A percentile compares a stretch with the other conserved stretches of the same genome.
Conservation (phyloP, 1,140 invertebrate species). For the Pissodes strobi region DNA sequence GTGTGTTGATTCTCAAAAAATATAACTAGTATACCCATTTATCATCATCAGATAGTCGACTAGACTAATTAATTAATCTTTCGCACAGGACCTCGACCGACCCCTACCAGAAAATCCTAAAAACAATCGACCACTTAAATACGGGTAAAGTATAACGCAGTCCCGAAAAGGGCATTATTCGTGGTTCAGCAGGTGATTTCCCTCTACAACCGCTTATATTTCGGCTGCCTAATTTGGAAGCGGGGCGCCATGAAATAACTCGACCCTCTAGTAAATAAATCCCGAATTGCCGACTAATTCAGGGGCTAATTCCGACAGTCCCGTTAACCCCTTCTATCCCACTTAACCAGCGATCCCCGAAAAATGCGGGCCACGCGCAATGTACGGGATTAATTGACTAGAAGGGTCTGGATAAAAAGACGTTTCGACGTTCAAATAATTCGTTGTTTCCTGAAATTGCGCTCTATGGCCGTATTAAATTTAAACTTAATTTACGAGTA, state of each 20-base stretch:
- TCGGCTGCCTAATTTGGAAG: slow-evolving; percentile 8
- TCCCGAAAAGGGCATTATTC: slow-evolving; percentile 3
- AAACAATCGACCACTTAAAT: too few species aligned
- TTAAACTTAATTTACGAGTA: too few species aligned
- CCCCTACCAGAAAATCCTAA: too few species aligned
- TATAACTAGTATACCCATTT: too few species aligned
- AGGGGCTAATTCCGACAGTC: slow-evolving; percentile 19
- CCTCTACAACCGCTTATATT: neutral
- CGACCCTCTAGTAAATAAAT: slow-evolving; percentile 17
- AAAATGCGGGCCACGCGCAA: slow-evolving; percentile 18
- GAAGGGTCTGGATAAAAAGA: slow-evolving; percentile 17
- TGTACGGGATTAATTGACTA: neutral
- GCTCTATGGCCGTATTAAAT: too few species aligned
- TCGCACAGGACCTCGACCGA: too few species aligned
- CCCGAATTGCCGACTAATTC: slow-evolving; percentile 21
- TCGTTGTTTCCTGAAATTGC: neutral
- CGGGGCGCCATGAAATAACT: slow-evolving; percentile 9
- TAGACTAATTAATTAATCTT: too few species aligned
- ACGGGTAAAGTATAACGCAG: too few species aligned
- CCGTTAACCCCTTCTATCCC: slow-evolving; percentile 12
- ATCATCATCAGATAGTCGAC: too few species aligned
- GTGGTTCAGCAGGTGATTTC: slow-evolving; percentile 10
- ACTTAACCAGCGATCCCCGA: slow-evolving; percentile 1
- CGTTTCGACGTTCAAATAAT: slow-evolving; percentile 8
- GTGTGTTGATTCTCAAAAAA: too few species aligned